These are phyloP conservation scores for Phataginus tetradactyla DNA, from an alignment of 2,797 vertebrate species.

Conservation along the genomic window DNA sequence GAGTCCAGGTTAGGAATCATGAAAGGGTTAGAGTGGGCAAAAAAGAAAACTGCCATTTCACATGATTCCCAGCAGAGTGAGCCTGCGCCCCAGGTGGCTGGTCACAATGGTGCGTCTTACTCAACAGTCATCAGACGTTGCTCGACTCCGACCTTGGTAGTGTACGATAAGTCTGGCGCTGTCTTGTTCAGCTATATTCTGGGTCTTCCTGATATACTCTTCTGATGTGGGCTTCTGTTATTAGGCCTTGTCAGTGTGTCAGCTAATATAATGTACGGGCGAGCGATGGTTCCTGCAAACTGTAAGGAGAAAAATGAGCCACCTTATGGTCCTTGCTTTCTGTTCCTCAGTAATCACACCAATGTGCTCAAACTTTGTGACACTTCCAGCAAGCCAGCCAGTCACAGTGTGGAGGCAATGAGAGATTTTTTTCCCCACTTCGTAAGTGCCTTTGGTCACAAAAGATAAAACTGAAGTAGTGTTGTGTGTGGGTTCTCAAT, in stretches of 20 bases:
- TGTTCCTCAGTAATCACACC: not conserved
- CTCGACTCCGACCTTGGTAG: not conserved
- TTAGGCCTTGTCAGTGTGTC: not conserved
- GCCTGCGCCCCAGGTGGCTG: not conserved
- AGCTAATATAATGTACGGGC: not conserved
- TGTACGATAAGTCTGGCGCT: not conserved
- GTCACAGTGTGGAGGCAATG: not conserved
- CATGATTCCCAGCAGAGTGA: not conserved
- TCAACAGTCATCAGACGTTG: not conserved
- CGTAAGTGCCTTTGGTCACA: slow-evolving; percentile 40
- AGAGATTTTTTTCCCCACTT: not conserved
- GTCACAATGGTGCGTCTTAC: not conserved
- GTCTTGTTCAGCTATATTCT: not conserved
- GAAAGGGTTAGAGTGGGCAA: not conserved
- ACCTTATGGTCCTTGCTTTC: not conserved
- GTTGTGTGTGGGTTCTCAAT: slow-evolving; percentile 41
- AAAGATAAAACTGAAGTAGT: slow-evolving; percentile 50
- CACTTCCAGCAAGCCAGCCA: not conserved
- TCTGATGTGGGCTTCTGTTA: not conserved
- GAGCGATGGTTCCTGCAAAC: not conserved
- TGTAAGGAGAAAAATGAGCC: slow-evolving; percentile 36
- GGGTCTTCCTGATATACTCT: not conserved
- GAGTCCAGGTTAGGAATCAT: not conserved
- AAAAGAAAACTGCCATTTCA: not conserved
- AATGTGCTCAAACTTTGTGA: not conserved